phyloP scores from a whole-genome alignment of 2,113 vertebrate genomes.

The Plecotus auritus region DNA sequence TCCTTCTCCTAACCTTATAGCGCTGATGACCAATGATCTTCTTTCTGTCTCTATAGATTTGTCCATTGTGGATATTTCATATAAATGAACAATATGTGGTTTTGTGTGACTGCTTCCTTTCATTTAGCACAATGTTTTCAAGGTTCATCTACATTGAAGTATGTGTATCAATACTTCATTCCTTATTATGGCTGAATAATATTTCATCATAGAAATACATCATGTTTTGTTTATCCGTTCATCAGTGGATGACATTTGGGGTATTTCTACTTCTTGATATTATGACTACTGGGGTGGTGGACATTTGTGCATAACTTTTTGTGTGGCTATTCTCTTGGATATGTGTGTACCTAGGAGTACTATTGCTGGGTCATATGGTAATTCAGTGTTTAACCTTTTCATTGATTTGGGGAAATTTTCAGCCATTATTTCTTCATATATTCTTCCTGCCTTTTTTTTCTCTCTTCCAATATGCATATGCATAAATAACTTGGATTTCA shows the following conservation, averaged over 20 bases:
- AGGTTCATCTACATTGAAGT: not conserved
- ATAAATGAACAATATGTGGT: not conserved
- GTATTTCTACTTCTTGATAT: not conserved
- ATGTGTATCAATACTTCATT: not conserved
- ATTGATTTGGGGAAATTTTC: not conserved
- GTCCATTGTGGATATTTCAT: not conserved
- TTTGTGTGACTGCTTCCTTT: not conserved
- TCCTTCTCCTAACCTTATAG: not conserved
- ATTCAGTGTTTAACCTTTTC: not conserved
- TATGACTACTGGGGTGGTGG: not conserved
- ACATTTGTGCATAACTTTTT: not conserved
- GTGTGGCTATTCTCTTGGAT: not conserved
- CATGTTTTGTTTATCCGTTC: not conserved
- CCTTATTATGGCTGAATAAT: not conserved
- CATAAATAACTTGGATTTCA: not conserved
- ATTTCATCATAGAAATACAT: not conserved
- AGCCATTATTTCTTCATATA: not conserved
- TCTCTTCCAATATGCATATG: not conserved
- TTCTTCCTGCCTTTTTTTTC: not conserved
- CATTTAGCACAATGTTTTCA: not conserved
- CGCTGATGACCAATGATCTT: not conserved
- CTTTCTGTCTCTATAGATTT: not conserved
- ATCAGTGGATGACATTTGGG: not conserved
- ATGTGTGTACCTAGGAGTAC: not conserved
- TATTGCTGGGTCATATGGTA: not conserved